Base-by-base conservation (phyloP, 2,113 vertebrate species). In the Nyctereutes procyonoides region DNA sequence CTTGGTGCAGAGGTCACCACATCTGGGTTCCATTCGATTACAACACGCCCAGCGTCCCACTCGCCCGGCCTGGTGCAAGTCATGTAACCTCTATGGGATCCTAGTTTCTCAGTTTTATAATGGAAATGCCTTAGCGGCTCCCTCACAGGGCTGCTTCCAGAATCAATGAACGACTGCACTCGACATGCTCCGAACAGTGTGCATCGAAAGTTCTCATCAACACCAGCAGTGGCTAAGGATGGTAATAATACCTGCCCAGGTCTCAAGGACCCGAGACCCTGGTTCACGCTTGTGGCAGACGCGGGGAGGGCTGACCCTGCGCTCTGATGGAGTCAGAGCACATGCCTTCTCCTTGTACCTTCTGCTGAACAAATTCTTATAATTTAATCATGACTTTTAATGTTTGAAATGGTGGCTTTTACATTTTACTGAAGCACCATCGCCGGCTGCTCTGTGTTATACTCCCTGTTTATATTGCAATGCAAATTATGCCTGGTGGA, bases 401-500 rank as follows among this genome's bases (percentile, higher is more conserved):
- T 97, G 97, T 98, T 98, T 97, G 98, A 98, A 98, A 98, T 83
- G 97, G 95, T 93, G 93, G 86, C 60, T 96, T 95, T 97, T 98
- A 98, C 97, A 94, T 79, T 93, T 98, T 93, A 96, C 90, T 38
- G 93, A 95, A 97, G 95, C 82, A 56, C 92, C 88, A 56, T 97
- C 97, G 98, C 97, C 22, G 96, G 97, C 96, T 98, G 98, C 98
- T 98, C 96, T 82, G 94, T 95, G 97, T 98, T 98, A 97, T 92
- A 93, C 88, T 96, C 97, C 80, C 88, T 98, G 98, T 98, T 99
- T 99, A 98, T 99, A 98, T 98, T 98, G 97, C 98, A 97, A 99
- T 99, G 99, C 98, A 99, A 99, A 99, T 99, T 98, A 98, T 98
- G 98, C 98, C 98, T 99, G 96, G 98, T 97, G 98, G 98, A 98